Evolutionary conservation across 2,113 vertebrate genomes (phyloP).

Genomic region (Anas platyrhynchos): DNA sequence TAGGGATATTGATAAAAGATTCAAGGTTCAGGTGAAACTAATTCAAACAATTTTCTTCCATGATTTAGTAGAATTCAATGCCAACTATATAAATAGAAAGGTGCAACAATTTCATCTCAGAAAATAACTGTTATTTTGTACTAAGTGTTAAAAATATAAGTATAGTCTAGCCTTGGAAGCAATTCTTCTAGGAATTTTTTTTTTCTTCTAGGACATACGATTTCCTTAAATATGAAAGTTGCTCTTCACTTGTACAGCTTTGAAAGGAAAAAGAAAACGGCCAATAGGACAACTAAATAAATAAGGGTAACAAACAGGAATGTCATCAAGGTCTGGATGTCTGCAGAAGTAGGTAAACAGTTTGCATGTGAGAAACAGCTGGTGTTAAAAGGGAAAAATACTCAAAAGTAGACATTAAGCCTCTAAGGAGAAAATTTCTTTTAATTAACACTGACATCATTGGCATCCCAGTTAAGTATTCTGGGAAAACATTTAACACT

Average conservation of each 20-base stretch:
- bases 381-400: background rate
- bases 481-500: background rate
- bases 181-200: background rate
- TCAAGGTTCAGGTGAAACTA: background rate
- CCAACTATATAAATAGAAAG: background rate
- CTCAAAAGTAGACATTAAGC: constrained; percentile 2
- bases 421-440: background rate
- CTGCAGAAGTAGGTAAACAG: background rate
- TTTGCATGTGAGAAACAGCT: background rate
- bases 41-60: background rate
- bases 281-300: background rate
- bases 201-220: background rate
- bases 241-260: background rate
- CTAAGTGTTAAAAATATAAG: constrained; percentile 2
- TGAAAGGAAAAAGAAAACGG: background rate
- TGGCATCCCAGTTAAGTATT: background rate
- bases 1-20: background rate
- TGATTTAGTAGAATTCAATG: background rate
- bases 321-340: background rate
- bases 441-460: background rate
- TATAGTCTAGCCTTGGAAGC: background rate
- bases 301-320: background rate
- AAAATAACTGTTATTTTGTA: background rate
- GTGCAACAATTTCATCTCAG: background rate
- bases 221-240: background rate